Conservation (phyloP, 2,113 vertebrate genomes). For the Theristicus caerulescens region DNA sequence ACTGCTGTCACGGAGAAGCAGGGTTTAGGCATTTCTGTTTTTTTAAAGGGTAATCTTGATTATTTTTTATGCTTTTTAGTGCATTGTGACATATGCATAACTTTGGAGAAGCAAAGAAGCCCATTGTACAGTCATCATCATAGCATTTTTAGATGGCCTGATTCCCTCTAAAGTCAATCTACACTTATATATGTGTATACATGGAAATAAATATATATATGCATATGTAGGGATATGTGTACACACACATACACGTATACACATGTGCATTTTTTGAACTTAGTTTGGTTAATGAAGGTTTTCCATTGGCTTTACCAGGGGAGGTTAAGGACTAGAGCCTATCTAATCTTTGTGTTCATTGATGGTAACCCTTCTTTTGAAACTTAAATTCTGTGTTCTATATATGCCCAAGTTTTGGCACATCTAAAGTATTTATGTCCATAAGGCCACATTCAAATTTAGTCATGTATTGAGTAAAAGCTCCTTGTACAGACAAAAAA, state of each 20-base stretch:
- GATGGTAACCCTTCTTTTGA: not conserved
- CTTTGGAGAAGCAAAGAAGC: not conserved
- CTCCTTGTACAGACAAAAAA: not conserved
- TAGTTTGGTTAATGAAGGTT: not conserved
- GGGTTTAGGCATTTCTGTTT: not conserved
- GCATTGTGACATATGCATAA: not conserved
- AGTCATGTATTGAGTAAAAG: not conserved
- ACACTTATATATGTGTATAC: not conserved
- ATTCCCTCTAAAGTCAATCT: not conserved
- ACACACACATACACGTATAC: not conserved
- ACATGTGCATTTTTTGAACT: not conserved
- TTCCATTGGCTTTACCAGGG: not conserved
- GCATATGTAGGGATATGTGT: not conserved
- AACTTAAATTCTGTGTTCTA: not conserved
- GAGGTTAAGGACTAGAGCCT: not conserved
- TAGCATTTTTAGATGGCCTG: not conserved
- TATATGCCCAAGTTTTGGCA: not conserved
- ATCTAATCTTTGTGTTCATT: not conserved
- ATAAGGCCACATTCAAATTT: not conserved
- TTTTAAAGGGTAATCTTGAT: not conserved
- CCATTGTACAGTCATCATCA: not conserved
- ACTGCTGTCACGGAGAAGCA: not conserved
- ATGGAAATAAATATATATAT: not conserved
- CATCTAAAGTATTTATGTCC: not conserved
- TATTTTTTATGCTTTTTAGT: not conserved